phyloP scores from a whole-genome alignment of 2,113 vertebrate species.

The Myrmecobius fasciatus region DNA sequence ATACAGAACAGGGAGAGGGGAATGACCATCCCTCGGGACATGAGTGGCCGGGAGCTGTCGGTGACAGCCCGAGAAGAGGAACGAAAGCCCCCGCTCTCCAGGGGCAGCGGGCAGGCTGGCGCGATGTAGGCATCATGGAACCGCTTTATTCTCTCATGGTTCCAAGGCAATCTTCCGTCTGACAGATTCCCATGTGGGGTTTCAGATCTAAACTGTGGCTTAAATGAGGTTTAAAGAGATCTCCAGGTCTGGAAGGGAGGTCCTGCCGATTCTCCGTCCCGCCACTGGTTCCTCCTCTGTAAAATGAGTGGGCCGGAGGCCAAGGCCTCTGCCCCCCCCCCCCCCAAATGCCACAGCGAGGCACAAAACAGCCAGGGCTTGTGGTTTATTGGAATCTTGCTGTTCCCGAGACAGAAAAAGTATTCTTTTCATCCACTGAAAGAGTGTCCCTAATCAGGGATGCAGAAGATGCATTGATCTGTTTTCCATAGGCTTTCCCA shows the following conservation, averaged over 20 bases:
- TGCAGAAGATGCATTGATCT: constrained; percentile 15
- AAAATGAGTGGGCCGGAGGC: background rate
- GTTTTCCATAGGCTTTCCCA: constrained; percentile 40
- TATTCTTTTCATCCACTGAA: background rate
- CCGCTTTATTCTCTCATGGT: background rate
- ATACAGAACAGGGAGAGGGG: background rate
- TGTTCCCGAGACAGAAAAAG: background rate
- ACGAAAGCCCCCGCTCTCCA: background rate
- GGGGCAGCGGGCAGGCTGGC: background rate
- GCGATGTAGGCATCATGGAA: too few species aligned
- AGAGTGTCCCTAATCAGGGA: background rate
- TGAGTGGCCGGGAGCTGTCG: background rate
- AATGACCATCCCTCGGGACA: background rate
- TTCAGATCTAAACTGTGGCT: background rate
- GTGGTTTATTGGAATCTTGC: background rate
- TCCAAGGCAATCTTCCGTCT: background rate
- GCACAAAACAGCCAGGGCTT: background rate
- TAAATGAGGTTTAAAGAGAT: background rate
- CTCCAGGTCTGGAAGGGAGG: background rate
- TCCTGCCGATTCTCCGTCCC: background rate
- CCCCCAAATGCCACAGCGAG: background rate
- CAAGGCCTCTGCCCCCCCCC: background rate
- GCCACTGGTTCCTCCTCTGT: background rate
- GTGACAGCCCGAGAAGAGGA: background rate
- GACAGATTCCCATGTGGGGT: background rate